Percentiles rank a stretch among this genome's conserved stretches.
Evolutionary conservation across 1,140 invertebrate species (phyloP).

Genomic region (Anastrepha obliqua): DNA sequence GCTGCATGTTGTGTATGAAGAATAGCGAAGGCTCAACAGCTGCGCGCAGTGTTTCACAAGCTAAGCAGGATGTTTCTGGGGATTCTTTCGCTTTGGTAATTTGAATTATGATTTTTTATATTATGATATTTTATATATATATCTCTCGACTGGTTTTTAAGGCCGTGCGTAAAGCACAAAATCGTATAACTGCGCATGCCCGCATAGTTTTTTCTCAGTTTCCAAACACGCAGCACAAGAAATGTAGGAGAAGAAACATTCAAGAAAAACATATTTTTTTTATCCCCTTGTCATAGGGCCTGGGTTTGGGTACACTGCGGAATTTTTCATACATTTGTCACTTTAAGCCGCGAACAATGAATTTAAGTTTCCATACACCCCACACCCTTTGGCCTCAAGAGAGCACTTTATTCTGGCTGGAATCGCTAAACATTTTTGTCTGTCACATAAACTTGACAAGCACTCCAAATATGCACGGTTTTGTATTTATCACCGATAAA

Average conservation of each 20-base stretch:
- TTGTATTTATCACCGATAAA: conserved; percentile 23
- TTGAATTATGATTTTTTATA: not conserved
- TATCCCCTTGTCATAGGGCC: too few species aligned
- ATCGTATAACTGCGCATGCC: not conserved
- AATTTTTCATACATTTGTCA: too few species aligned
- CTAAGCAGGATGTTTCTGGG: conserved; percentile 5
- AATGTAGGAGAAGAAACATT: too few species aligned
- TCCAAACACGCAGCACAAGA: too few species aligned
- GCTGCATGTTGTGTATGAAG: not conserved
- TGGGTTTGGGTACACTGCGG: too few species aligned
- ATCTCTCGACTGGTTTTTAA: not conserved
- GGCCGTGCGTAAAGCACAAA: not conserved
- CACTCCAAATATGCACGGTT: not conserved
- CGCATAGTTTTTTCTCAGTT: not conserved
- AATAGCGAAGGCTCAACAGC: not conserved
- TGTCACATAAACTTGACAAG: conserved; percentile 37
- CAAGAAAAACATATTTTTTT: too few species aligned
- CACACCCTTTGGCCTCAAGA: not conserved
- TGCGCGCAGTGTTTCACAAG: not conserved
- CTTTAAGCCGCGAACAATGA: not conserved
- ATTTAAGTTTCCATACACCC: not conserved
- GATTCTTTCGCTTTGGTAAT: not conserved
- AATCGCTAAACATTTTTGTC: not conserved
- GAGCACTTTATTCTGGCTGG: not conserved
- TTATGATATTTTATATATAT: not conserved